A percentile compares a stretch with the other conserved stretches of the same genome.
Conservation (phyloP, 1,140 invertebrate genomes). For the Pseudomyrmex cubaensis region DNA sequence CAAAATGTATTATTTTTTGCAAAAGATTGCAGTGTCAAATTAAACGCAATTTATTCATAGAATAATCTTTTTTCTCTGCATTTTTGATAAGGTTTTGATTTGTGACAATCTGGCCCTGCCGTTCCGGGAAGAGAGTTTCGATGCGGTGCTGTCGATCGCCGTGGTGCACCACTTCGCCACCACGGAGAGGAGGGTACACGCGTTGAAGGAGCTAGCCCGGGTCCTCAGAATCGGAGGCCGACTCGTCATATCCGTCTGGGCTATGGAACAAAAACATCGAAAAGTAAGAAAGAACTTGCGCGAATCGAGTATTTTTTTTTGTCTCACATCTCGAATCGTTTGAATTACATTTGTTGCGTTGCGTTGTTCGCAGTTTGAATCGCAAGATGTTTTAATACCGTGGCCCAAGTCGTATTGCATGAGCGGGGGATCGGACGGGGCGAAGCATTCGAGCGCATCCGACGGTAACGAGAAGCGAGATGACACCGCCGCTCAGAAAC, state of each 20-base stretch:
- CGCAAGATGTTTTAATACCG: constrained; percentile 97
- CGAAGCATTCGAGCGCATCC: constrained; percentile 70
- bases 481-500: constrained; percentile 69
- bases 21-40: neutral
- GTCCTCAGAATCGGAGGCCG: constrained; percentile 95
- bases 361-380: constrained; percentile 88
- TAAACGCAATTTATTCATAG: constrained; percentile 4
- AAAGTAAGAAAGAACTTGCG: constrained; percentile 82
- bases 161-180: constrained; percentile 98
- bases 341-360: neutral
- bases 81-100: constrained; percentile 89
- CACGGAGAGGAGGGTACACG: constrained; percentile 94
- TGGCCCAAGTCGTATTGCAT: constrained; percentile 89
- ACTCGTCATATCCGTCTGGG: constrained; percentile 98
- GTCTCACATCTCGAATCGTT: neutral
- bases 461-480: constrained; percentile 66
- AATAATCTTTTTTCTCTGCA: neutral
- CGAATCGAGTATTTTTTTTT: no score
- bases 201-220: constrained; percentile 94
- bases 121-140: constrained; percentile 96
- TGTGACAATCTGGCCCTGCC: constrained; percentile 96
- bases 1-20: neutral
- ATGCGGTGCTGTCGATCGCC: constrained; percentile 97
- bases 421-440: constrained; percentile 73
- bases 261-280: constrained; percentile 96